Evolutionary conservation across 1,140 invertebrate species (phyloP), one percentile per base, ranked within the genome.

Genomic region (Ceratosolen fusciceps): DNA sequence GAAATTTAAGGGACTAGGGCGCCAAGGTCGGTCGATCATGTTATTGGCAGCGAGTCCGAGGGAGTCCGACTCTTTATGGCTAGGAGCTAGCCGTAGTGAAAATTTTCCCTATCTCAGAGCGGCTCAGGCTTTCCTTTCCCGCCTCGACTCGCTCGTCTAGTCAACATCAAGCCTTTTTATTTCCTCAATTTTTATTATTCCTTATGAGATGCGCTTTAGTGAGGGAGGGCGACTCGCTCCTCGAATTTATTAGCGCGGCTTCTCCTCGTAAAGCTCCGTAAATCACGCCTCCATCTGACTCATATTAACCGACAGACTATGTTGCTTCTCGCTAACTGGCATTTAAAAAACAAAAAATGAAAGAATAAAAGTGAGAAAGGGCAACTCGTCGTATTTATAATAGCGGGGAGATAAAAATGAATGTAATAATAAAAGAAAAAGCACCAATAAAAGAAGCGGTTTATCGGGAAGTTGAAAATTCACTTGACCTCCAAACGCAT

Each of bases 61-160:
- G 60, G 60, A 65, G n/a, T n/a, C n/a, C n/a, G n/a, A n/a, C 37
- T 31, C 9, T 65, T 65, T 65, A 65, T 65, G 34, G 21, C 60
- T 37, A 12, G 5, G 8, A 12, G 49, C 31, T 21, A 12, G 29
- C 21, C 12, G 14, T 1, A 62, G 4, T 21, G 1, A 14, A n/a
- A 4, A 37, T n/a, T 37, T 65, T 65, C n/a, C n/a, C n/a, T n/a
- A n/a, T n/a, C n/a, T 12, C 26, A n/a, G 7, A 65, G 31, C 37
- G 31, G 60, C 31, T 9, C 34, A 65, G n/a, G 26, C 60, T 65
- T 65, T 65, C 60, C 8, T 65, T 65, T 65, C 37, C 21, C 31
- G 8, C n/a, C 60, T 65, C 7, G 8, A 37, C 31, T 65, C 37
- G 19, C 19, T 52, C 12, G 12, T n/a, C 8, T 16, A 31, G 3